Evolutionary conservation across 2,888 invertebrate genomes (phyloP).

Genomic region (Theristus sp.): DNA sequence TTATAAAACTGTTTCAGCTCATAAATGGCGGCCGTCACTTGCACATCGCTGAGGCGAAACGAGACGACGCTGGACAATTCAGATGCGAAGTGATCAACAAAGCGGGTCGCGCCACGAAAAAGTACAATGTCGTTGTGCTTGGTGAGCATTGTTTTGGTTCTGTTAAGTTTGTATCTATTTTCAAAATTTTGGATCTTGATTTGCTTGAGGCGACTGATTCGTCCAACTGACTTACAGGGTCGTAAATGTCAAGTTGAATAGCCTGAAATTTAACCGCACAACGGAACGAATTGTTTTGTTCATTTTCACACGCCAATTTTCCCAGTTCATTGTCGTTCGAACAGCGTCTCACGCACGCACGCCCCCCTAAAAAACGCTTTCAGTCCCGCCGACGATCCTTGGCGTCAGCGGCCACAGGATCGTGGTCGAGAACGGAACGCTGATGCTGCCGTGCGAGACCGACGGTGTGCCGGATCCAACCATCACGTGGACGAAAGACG

Average conservation of each 20-base stretch:
- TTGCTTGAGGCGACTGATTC: neutral
- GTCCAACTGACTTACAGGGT: too few species aligned
- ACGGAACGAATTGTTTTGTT: too few species aligned
- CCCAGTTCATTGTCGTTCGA: too few species aligned
- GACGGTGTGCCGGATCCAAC: constrained; percentile 33
- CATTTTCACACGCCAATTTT: too few species aligned
- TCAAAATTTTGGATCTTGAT: neutral
- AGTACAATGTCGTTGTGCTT: constrained; percentile 38
- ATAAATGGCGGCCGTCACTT: constrained; percentile 18
- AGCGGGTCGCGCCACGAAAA: constrained; percentile 37
- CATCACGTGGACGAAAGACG: constrained; percentile 34
- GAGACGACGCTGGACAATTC: constrained; percentile 43
- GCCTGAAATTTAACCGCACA: too few species aligned
- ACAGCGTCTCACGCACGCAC: neutral
- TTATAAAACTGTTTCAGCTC: constrained; percentile 8
- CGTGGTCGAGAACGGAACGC: constrained; percentile 31
- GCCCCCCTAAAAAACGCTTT: too few species aligned
- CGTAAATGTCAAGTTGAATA: too few species aligned
- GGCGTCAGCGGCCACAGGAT: constrained; percentile 21
- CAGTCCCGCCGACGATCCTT: constrained; percentile 33
- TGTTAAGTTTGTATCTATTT: neutral
- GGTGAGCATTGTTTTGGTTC: neutral
- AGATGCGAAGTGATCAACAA: constrained; percentile 41
- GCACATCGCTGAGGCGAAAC: constrained; percentile 37
- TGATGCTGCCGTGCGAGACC: constrained; percentile 34